Conservation (phyloP, 2,113 vertebrate species). For the Eretmochelys imbricata region DNA sequence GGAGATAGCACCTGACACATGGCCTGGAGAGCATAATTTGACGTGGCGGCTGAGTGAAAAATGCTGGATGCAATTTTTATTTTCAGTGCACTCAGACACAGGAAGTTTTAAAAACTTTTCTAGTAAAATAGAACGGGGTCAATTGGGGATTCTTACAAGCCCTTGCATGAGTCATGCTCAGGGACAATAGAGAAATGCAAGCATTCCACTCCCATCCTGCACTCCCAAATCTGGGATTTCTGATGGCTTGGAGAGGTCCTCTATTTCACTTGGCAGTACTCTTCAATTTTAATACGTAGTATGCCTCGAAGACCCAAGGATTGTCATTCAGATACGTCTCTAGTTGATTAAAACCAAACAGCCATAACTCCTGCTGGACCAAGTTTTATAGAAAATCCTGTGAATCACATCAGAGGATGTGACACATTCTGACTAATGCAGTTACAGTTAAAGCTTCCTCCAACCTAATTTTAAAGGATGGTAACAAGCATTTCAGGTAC, state of each 20-base stretch:
- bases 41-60: constrained; percentile 62
- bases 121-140: not conserved
- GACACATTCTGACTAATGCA: not conserved
- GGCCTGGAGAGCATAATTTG: constrained; percentile 42
- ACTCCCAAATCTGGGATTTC: not conserved
- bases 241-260: not conserved
- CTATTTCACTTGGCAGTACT: not conserved
- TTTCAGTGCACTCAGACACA: not conserved
- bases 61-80: constrained; percentile 26
- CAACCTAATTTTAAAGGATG: constrained; percentile 21
- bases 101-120: not conserved
- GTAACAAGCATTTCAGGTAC: not conserved
- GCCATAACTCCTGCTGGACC: fast-evolving
- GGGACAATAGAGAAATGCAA: not conserved
- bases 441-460: not conserved
- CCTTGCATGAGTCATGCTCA: not conserved
- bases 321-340: not conserved
- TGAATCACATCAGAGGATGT: not conserved
- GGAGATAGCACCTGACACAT: constrained; percentile 29
- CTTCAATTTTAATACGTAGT: not conserved
- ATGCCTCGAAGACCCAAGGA: not conserved
- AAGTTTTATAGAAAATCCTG: not conserved
- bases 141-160: not conserved
- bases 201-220: not conserved
- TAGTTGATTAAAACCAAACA: not conserved